Percentiles rank a stretch among this genome's conserved stretches.
These are phyloP conservation scores for Poeciliopsis gracilis DNA, from an alignment of 2,797 vertebrate genomes.

Conservation along the genomic window DNA sequence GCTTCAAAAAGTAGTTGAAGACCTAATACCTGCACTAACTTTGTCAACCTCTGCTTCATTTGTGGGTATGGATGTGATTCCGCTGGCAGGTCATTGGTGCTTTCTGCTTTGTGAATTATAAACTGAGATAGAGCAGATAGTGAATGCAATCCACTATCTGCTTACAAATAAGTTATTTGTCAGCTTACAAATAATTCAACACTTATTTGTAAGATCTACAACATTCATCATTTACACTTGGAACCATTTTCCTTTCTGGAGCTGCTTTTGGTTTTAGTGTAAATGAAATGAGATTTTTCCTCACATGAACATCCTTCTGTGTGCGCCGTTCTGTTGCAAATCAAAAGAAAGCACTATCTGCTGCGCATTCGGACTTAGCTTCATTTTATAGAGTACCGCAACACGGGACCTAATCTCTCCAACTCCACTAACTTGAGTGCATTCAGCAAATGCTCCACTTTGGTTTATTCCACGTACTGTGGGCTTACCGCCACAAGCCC, in stretches of 20 bases:
- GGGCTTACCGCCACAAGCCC: conserved; percentile 22
- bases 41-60: not conserved
- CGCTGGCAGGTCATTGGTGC: not conserved
- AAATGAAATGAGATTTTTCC: not conserved
- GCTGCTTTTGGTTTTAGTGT: not conserved
- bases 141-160: not conserved
- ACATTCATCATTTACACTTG: not conserved
- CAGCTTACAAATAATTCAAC: not conserved
- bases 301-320: not conserved
- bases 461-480: conserved; percentile 36
- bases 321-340: conserved; percentile 9
- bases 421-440: conserved; percentile 33
- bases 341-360: conserved; percentile 8
- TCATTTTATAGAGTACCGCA: conserved; percentile 40
- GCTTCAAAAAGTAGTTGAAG: not conserved
- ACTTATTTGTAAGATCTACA: not conserved
- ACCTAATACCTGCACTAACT: not conserved
- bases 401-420: conserved; percentile 37
- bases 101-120: not conserved
- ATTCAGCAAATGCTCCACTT: conserved; percentile 34
- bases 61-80: not conserved
- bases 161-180: not conserved
- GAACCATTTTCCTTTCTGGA: not conserved
- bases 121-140: not conserved
- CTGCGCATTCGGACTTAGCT: not conserved